Evolutionary conservation across 2,797 vertebrate genomes (phyloP).

Genomic region (Loris lydekkerianus): DNA sequence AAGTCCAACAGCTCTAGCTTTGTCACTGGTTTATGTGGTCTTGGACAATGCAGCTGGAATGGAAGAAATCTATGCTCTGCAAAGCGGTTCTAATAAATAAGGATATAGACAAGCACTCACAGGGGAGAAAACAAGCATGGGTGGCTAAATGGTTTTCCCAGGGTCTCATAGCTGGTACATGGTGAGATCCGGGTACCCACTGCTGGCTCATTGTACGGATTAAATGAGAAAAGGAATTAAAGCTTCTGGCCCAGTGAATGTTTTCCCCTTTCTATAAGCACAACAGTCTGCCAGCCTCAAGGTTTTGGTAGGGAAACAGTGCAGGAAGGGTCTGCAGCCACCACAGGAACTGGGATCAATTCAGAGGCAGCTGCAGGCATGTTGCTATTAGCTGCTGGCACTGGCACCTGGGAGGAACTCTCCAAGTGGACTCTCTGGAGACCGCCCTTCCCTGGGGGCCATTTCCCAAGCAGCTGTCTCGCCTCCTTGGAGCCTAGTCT

Average conservation of each 20-base stretch:
- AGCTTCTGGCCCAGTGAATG: not conserved
- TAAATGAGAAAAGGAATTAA: not conserved
- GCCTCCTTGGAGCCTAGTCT: not conserved
- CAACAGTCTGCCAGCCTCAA: not conserved
- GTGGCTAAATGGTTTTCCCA: not conserved
- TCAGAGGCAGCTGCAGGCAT: not conserved
- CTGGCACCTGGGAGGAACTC: not conserved
- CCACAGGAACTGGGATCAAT: not conserved
- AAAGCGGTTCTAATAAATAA: not conserved
- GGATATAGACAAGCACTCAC: not conserved
- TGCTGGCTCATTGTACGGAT: not conserved
- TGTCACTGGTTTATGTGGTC: not conserved
- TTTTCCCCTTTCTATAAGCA: not conserved
- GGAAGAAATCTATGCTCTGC: not conserved
- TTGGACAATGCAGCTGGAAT: not conserved
- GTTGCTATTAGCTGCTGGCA: not conserved
- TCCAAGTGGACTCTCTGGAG: slow-evolving; percentile 28
- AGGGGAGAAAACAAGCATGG: not conserved
- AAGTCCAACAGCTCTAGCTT: not conserved
- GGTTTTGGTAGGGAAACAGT: not conserved
- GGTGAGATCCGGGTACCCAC: not conserved
- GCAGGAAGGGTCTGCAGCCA: not conserved
- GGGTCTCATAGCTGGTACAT: not conserved
- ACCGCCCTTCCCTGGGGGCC: not conserved
- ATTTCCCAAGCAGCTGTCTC: slow-evolving; percentile 42